These are phyloP conservation scores for Ceyx melanurus DNA, from an alignment of 2,113 vertebrate genomes.

Conservation along the genomic window DNA sequence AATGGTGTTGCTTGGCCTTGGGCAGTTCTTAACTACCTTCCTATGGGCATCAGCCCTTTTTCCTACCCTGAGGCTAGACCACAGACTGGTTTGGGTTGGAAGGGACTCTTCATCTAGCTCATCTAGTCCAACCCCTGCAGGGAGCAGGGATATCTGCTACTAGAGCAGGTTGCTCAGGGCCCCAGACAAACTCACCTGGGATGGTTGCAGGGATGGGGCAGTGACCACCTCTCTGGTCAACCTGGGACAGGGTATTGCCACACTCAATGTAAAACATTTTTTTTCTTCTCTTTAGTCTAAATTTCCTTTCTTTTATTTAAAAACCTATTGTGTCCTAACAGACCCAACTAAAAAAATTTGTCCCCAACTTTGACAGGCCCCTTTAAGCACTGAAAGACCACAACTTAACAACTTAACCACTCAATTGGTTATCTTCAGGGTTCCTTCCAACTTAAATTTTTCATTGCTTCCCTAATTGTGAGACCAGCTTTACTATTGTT, in stretches of 20 bases:
- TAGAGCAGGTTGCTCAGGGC: not conserved
- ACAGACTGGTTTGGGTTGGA: not conserved
- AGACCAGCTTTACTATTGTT: not conserved
- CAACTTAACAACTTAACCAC: no score
- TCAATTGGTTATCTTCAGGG: not conserved
- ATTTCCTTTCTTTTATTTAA: not conserved
- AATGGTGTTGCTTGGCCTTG: not conserved
- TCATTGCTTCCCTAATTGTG: not conserved
- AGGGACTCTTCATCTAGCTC: not conserved
- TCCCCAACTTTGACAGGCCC: not conserved
- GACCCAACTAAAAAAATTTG: not conserved
- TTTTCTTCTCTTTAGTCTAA: not conserved
- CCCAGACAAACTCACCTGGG: not conserved
- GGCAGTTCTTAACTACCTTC: not conserved
- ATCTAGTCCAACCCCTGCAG: not conserved
- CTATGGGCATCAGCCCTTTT: not conserved
- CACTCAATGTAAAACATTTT: fast-evolving
- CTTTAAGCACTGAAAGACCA: not conserved
- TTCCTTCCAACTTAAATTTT: not conserved
- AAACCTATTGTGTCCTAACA: not conserved
- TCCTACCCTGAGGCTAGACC: fast-evolving
- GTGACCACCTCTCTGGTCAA: not conserved
- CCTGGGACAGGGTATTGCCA: not conserved
- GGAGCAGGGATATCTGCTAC: not conserved
- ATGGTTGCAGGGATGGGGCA: not conserved